Evolutionary conservation across 2,113 vertebrate species (phyloP), one percentile per base, ranked within the genome.

Genomic region (Phaethornis superciliosus): DNA sequence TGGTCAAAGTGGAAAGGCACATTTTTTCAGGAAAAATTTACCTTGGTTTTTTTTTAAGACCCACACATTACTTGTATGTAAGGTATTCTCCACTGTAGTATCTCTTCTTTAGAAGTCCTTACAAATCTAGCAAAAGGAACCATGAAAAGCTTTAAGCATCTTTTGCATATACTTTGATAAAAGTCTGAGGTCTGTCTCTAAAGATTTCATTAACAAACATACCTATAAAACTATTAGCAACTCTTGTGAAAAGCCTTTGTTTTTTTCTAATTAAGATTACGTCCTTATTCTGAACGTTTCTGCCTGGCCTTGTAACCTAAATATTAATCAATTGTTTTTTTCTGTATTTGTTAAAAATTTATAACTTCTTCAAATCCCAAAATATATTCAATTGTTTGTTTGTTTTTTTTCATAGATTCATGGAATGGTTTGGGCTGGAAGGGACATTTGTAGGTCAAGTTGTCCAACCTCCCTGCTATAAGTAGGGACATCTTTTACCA

Each of bases 341-440:
- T 40, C 28, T 51, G 44, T 47, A 14, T 69, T 62, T 54, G 15
- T 75, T 28, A 86, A 94, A 93, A 93, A 93, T n/a, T 10, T 65
- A 30, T 60, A 59, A 88, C 32, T 62, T 85, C 84, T 86, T 82
- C 26, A 88, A 70, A 77, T 52, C 13, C 62, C 54, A 95, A 96
- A 84, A 90, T n/a, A 37, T 40, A 77, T 71, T 70, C 32, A 72
- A 4, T 54, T 71, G n/a, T 11, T 8, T 13, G n/a, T n/a, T n/a
- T n/a, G n/a, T 51, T 33, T 35, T 2, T 69, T 63, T 64, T 35
- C 7, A 28, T 26, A 65, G 46, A 49, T 11, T 37, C 40, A 32
- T 21, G 51, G 13, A 59, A 55, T 8, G 6, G 3, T 46, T 92
- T 63, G 15, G 22, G 21, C 35, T 75, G 37, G 32, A 85, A 78